Base-by-base conservation (phyloP, 2,113 vertebrate species). In the Coreoperca whiteheadi region DNA sequence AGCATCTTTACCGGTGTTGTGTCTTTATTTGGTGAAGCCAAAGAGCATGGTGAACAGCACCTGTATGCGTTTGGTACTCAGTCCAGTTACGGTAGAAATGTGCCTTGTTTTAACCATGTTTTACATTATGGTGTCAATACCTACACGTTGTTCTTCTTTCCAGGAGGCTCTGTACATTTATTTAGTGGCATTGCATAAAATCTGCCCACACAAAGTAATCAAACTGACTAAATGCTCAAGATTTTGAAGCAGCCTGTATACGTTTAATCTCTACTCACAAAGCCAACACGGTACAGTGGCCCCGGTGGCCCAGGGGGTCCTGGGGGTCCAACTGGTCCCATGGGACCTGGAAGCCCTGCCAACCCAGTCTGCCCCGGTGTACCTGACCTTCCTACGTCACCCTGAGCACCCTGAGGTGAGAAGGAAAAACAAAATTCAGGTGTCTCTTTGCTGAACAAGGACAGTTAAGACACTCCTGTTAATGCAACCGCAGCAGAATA, bases 301-400 rank as follows among this genome's bases (percentile, higher is more conserved):
- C 97, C 97, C 0, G 96, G 95, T 0, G 96, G 96, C 0, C 97
- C 97, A 0, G 98, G 97, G 0, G 95, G 96, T 0, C 97, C 97
- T 0, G 96, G 94, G 4, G 82, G 96, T 39, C 98, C 98, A 1
- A 88, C 93, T 0, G 97, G 97, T 85, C 98, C 98, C 0, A 96
- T 94, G 0, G 97, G 97, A 32, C 98, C 98, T 0, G 97, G 97
- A 61, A 96, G 93, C 21, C 97, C 98, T 8, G 95, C 93, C 7
- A 96, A 85, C 1, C 98, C 97, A 0, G 14, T 82, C 88, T 96
- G 85, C 12, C 98, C 98, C 0, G 96, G 78, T 2, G 76, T 5
- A 3, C 98, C 98, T 0, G 60, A 16, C 3, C 88, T 84, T 56
- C 97, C 97, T 0, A 6, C 2, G 32, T 96, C 95, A 3, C 97